Conservation (phyloP, 2,888 invertebrate species). For the Phasia obesa region DNA sequence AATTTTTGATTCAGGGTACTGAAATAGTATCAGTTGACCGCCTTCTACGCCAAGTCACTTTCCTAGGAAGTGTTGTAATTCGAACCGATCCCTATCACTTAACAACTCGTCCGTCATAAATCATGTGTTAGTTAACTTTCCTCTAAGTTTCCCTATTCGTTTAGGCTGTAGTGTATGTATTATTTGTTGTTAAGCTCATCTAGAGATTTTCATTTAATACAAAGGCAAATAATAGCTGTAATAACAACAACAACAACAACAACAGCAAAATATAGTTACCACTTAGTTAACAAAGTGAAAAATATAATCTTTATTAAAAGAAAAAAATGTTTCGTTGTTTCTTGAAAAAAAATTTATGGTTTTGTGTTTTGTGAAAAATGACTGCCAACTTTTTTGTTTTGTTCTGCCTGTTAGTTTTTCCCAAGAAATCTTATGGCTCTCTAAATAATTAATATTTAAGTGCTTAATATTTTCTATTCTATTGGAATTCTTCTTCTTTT, state of each 20-base stretch:
- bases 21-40: no score
- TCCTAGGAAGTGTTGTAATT: no score
- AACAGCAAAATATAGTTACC: not conserved
- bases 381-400: not conserved
- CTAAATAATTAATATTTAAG: slow-evolving; percentile 64
- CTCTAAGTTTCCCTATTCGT: no score
- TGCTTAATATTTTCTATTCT: slow-evolving; percentile 30
- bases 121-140: no score
- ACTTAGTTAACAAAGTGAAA: not conserved
- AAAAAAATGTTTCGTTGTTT: not conserved
- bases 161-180: no score
- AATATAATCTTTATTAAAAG: not conserved
- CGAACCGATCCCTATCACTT: no score
- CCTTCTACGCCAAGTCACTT: no score
- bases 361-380: slow-evolving; percentile 10
- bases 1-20: no score
- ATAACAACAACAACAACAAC: not conserved
- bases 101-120: no score
- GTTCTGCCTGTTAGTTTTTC: not conserved
- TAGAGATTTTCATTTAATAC: slow-evolving; percentile 31
- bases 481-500: not conserved
- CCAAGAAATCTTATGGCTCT: slow-evolving; percentile 35
- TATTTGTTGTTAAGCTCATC: slow-evolving; percentile 35
- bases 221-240: slow-evolving; percentile 39
- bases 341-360: not conserved